Evolutionary conservation across 2,113 vertebrate species (phyloP).

Genomic region (Pelodiscus sinensis): DNA sequence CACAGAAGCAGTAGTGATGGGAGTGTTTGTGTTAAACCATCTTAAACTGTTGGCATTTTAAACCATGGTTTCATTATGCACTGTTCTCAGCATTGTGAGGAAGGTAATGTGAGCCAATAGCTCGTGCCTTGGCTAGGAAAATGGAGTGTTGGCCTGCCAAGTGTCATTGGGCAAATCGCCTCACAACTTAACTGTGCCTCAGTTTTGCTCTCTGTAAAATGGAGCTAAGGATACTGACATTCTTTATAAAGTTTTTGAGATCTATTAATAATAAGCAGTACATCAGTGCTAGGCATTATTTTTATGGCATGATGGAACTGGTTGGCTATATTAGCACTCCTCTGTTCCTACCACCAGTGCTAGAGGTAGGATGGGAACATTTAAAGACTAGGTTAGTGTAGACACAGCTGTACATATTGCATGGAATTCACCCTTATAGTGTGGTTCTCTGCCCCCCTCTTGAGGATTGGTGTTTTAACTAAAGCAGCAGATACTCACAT

Average conservation of each 20-base stretch:
- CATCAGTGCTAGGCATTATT: not conserved
- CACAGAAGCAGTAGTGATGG: not conserved
- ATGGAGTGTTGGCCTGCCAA: not conserved
- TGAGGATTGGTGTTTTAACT: not conserved
- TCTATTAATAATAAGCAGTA: not conserved
- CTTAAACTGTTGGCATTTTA: not conserved
- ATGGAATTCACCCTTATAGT: not conserved
- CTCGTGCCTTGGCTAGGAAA: not conserved
- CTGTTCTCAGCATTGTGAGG: not conserved
- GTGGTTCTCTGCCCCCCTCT: not conserved
- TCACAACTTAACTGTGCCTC: not conserved
- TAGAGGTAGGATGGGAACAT: not conserved
- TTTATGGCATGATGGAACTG: not conserved
- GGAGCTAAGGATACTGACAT: not conserved
- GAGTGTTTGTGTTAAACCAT: not conserved
- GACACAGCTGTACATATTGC: not conserved
- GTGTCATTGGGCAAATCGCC: not conserved
- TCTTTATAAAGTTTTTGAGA: not conserved
- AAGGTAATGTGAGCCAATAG: not conserved
- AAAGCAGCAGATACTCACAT: no score
- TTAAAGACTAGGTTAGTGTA: not conserved
- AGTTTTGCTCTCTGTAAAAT: not conserved
- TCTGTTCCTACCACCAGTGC: not conserved
- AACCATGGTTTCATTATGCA: not conserved
- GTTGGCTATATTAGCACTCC: not conserved